These are phyloP conservation scores for Pseudomugil tenellus DNA, from an alignment of 2,797 vertebrate species.

Conservation along the genomic window DNA sequence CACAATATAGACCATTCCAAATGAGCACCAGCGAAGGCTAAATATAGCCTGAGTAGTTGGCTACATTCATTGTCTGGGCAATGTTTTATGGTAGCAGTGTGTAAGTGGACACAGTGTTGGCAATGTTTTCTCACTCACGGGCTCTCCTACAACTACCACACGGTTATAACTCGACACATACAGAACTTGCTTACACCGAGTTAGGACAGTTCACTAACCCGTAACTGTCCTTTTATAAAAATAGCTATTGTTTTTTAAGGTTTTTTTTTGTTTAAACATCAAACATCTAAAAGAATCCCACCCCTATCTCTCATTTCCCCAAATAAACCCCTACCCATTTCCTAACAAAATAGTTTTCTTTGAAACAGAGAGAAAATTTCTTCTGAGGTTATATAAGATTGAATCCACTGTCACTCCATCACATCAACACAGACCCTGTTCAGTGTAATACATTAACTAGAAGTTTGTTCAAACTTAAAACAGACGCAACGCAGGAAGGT, in stretches of 20 bases:
- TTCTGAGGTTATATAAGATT: constrained; percentile 72
- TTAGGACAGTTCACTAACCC: constrained; percentile 66
- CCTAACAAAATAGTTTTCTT: constrained; percentile 81
- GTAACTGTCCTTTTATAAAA: constrained; percentile 78
- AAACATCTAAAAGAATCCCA: constrained; percentile 73
- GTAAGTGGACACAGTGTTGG: constrained; percentile 82
- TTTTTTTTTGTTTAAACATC: constrained; percentile 66
- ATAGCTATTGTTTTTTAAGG: constrained; percentile 61
- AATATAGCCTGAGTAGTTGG: constrained; percentile 80
- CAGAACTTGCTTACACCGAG: constrained; percentile 66
- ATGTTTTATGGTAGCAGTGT: constrained; percentile 67
- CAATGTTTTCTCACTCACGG: constrained; percentile 76
- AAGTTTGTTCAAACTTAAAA: constrained; percentile 65
- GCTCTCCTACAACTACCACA: constrained; percentile 78
- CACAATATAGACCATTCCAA: constrained; percentile 82
- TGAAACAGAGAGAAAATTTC: constrained; percentile 52
- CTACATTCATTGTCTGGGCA: constrained; percentile 84
- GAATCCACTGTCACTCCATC: constrained; percentile 51
- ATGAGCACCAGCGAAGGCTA: constrained; percentile 81
- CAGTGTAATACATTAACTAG: constrained; percentile 59
- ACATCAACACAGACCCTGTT: constrained; percentile 62
- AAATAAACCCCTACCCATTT: constrained; percentile 53
- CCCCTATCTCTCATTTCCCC: constrained; percentile 12
- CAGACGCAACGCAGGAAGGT: constrained; percentile 1
- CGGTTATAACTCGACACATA: constrained; percentile 69